Evolutionary conservation across 2,888 invertebrate species (phyloP), one percentile per base, ranked within the genome.

Genomic region (Subacronicta megacephala): DNA sequence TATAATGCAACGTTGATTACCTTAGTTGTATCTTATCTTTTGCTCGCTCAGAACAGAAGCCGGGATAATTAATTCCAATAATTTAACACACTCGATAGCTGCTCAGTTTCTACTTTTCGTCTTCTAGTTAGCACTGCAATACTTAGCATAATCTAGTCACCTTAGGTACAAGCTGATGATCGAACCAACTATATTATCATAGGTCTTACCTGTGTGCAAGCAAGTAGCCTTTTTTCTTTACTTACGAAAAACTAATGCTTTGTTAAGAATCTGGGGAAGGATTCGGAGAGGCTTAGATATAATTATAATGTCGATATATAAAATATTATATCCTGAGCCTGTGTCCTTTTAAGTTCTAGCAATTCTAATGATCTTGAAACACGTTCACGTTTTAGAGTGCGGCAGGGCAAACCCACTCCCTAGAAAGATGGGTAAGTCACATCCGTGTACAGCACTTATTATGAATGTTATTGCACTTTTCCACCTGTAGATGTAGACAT

Each of bases 321-420:
- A n/a, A n/a, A n/a, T n/a, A n/a, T n/a, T n/a, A n/a, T n/a, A 49
- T 46, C 52, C 47, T 57, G 2, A 45, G 52, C 42, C 9, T 23
- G n/a, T 42, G 20, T 31, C 31, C 16, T 36, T 10, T 15, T 12
- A 55, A 42, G 47, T 54, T 45, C 15, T 49, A 46, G 41, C 62
- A 58, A 58, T 49, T 66, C 62, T 77, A 65, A 76, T 68, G 42
- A 40, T 58, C 52, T 49, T 62, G 44, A 61, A 61, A 60, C 65
- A 77, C 69, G 40, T 76, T 72, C 66, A 72, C 84, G 61, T 92
- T 93, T 85, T 94, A 94, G 94, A 90, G 79, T 94, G 94, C 87
- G 94, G 94, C 86, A 90, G 91, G 87, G 92, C 91, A 85, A 94
- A 94, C 84, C 90, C 88, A 80, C 89, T 92, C 75, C 91, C 92